A percentile compares a stretch with the other conserved stretches of the same genome.
phyloP scores from a whole-genome alignment of 2,113 vertebrate species.

The Heterotis niloticus region DNA sequence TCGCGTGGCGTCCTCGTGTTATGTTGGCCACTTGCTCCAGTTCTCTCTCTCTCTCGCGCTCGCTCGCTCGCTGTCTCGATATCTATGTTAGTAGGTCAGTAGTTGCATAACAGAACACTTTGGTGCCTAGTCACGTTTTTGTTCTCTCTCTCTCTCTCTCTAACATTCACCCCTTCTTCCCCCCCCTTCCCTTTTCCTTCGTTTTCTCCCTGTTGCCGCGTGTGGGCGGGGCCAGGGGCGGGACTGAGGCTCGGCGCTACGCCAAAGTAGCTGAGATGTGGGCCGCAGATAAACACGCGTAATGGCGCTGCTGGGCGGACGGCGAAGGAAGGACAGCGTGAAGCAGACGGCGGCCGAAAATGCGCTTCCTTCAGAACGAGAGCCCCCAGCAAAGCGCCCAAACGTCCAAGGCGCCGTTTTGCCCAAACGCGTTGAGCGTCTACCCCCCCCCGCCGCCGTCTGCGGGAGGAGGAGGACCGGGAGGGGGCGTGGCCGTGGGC shows the following conservation, averaged over 20 bases:
- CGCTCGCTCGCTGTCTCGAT: conserved; percentile 53
- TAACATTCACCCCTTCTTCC: background rate
- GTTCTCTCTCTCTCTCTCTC: conserved; percentile 33
- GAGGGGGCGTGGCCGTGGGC: background rate
- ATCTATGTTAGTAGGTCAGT: conserved; percentile 80
- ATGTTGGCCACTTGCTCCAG: conserved; percentile 54
- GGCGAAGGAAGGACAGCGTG: conserved; percentile 22
- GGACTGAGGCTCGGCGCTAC: conserved; percentile 30
- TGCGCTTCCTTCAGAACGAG: conserved; percentile 29
- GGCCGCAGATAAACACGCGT: conserved; percentile 36
- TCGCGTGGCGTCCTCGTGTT: conserved; percentile 54
- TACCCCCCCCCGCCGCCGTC: background rate
- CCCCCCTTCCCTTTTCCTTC: conserved; percentile 35
- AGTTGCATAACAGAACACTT: conserved; percentile 74
- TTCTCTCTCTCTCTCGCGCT: conserved; percentile 47
- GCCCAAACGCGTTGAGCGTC: background rate
- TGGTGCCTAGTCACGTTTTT: conserved; percentile 72
- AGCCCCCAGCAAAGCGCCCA: conserved; percentile 14
- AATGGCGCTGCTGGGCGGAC: conserved; percentile 45
- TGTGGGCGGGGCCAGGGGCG: conserved; percentile 30
- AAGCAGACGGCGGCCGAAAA: conserved; percentile 23
- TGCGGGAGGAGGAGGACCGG: background rate
- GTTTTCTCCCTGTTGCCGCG: conserved; percentile 43
- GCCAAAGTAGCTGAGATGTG: conserved; percentile 42
- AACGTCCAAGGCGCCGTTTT: conserved; percentile 16